phyloP scores from a whole-genome alignment of 53 echinoderm and acorn worm genomes.

The Holothuria scabra region DNA sequence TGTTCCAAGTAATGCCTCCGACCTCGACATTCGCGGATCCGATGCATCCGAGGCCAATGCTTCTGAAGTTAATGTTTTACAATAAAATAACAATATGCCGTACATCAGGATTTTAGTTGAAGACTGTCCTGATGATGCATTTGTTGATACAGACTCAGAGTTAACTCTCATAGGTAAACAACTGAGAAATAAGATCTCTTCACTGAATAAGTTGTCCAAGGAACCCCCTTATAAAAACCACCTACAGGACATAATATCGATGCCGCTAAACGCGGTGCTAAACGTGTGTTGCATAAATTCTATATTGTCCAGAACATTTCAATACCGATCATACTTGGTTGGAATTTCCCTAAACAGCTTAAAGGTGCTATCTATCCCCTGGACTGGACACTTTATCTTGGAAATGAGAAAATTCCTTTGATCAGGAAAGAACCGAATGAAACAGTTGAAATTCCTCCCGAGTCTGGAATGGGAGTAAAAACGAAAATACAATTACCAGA shows the following conservation, averaged over 20 bases:
- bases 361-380: neutral
- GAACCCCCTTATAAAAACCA: neutral
- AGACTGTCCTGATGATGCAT: neutral
- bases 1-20: too few species aligned
- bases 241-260: constrained; percentile 5
- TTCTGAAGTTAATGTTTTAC: too few species aligned
- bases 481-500: neutral
- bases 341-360: constrained; percentile 3
- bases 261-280: neutral
- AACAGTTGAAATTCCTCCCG: neutral
- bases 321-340: constrained; percentile 6
- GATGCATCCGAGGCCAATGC: too few species aligned
- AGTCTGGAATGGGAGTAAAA: neutral
- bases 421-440: neutral
- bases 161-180: neutral
- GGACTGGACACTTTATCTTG: neutral
- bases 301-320: constrained; percentile 3
- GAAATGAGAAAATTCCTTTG: neutral
- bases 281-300: neutral
- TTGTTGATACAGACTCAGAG: neutral
- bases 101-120: neutral
- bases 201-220: neutral
- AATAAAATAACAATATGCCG: too few species aligned
- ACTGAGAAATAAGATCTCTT: neutral
- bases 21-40: too few species aligned